These are phyloP conservation scores for Chaunax sp. DNA, from an alignment of 2,797 vertebrate genomes.

Conservation along the genomic window DNA sequence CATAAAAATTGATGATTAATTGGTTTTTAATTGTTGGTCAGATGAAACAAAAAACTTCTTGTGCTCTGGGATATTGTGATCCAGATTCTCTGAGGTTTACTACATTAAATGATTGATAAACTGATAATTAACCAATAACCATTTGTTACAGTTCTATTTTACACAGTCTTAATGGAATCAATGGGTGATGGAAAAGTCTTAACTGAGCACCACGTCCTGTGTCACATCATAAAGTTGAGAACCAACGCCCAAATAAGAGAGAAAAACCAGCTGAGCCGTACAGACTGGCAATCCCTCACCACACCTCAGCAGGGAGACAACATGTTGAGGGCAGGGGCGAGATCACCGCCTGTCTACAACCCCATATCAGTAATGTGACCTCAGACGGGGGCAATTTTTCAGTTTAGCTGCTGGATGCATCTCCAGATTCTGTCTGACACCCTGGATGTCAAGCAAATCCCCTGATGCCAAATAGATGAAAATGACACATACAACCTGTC, in stretches of 20 bases:
- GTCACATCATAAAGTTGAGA: slow-evolving; percentile 27
- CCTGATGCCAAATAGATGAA: background rate
- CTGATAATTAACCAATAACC: background rate
- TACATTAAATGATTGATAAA: too few species aligned
- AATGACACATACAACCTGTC: background rate
- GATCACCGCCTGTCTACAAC: slow-evolving; percentile 15
- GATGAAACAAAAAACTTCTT: too few species aligned
- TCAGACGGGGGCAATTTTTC: background rate
- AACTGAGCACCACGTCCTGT: background rate
- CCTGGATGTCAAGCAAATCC: background rate
- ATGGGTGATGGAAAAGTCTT: background rate
- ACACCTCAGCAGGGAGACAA: slow-evolving; percentile 19
- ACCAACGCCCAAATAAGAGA: slow-evolving; percentile 68
- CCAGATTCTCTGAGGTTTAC: too few species aligned
- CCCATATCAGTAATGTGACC: slow-evolving; percentile 7
- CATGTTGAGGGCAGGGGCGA: background rate
- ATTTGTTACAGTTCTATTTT: background rate
- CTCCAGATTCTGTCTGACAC: background rate
- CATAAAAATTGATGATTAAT: background rate
- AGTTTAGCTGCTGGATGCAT: background rate
- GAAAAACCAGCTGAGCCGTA: slow-evolving; percentile 63
- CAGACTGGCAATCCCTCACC: slow-evolving; percentile 41
- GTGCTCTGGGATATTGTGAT: too few species aligned
- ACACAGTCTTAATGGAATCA: background rate
- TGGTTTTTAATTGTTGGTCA: background rate